Conservation (phyloP, 2,797 vertebrate species). For the Sebastes ruberrimus region DNA sequence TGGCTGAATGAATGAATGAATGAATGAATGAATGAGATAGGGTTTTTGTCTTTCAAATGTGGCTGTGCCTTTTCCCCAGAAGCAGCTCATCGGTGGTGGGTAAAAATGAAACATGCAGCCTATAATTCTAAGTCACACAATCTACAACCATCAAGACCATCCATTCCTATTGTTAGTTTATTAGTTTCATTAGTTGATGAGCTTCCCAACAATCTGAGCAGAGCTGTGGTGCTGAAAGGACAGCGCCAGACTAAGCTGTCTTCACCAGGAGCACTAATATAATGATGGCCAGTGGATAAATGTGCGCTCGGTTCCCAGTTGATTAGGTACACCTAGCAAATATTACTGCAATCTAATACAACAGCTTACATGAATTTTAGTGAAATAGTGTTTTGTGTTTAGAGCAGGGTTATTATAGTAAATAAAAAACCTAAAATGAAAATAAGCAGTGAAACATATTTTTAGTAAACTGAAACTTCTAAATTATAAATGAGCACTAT, state of each 20-base stretch:
- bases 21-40: not conserved
- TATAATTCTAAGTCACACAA: not conserved
- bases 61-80: constrained; percentile 15
- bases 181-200: not conserved
- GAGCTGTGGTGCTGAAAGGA: constrained; percentile 6
- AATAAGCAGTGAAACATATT: too few relatives aligned
- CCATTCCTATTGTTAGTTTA: not conserved
- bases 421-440: too few relatives aligned
- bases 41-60: constrained; percentile 28
- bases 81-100: constrained; percentile 10
- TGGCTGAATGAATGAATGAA: not conserved
- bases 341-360: not conserved
- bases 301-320: not conserved
- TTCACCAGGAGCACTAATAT: not conserved
- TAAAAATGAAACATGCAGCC: not conserved
- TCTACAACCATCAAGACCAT: too few relatives aligned
- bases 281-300: not conserved
- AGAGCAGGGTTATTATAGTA: too few relatives aligned
- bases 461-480: too few relatives aligned
- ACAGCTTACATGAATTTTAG: not conserved
- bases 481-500: too few relatives aligned
- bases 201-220: not conserved
- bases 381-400: not conserved
- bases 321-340: not conserved
- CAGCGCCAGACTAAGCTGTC: not conserved